Evolutionary conservation across 2,888 invertebrate species (phyloP), one percentile per base, ranked within the genome.

Genomic region (Iselma pallidipennis): DNA sequence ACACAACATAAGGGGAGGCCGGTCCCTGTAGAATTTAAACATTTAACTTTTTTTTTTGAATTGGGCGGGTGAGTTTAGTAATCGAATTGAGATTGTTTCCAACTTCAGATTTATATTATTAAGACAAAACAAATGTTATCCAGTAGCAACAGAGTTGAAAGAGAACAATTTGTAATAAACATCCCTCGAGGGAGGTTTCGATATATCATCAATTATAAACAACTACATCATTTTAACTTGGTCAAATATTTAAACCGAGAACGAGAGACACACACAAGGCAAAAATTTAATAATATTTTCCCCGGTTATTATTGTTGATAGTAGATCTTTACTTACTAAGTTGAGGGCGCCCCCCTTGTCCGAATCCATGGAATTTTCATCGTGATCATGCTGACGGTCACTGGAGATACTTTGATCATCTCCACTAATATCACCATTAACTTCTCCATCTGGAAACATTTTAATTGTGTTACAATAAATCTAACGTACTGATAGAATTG

Each of bases 331-430:
- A 80, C 84, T 85, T 77, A 88, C 88, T 84, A 88, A 80, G 77
- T 88, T 88, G 55, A 88, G 85, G 28, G 88, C 88, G 49, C 83
- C 82, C 56, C 78, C 82, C 73, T 86, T 82, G 66, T 88, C 87
- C 31, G 88, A 88, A 73, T 88, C 87, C 83, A 88, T 83, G 60
- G 88, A 88, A 76, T 88, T 87, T 66, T 85, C 86, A 70, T 86
- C 86, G 66, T 85, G 85, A 54, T 82, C 84, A 68, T 85, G 85
- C 75, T 85, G 86, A 63, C 82, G 83, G 66, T 86, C 87, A 76
- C 87, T 87, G 66, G 82, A 82, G 71, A 84, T 82, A 75, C 87
- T 87, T 67, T 86, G 83, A 61, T 87, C 87, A 72, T 88, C 87
- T 51, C 86, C 87, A 73, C 87, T 88, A 67, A 87, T 82, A 69